Conservation (phyloP, 2,113 vertebrate species). For the Phasianus colchicus region DNA sequence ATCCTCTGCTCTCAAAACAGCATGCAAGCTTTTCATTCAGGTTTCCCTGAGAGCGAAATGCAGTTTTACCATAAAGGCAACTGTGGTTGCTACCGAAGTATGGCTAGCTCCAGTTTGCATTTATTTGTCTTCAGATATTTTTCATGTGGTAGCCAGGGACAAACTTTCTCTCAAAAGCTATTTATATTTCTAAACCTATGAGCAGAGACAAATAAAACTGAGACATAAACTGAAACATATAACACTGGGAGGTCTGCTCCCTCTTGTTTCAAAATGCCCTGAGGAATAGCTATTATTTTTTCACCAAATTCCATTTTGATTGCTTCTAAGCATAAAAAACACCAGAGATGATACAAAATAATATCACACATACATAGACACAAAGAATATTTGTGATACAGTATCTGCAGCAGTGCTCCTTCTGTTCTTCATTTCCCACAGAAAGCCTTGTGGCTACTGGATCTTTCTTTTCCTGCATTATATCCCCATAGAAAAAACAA, state of each 20-base stretch:
- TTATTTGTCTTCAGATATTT: conserved; percentile 5
- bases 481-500: not conserved
- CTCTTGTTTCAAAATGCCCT: not conserved
- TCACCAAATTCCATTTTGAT: conserved; percentile 33
- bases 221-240: not conserved
- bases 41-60: not conserved
- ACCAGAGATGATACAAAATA: not conserved
- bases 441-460: not conserved
- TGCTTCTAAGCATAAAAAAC: conserved; percentile 13
- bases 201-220: not conserved
- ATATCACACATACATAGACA: not conserved
- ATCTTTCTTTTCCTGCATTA: not conserved
- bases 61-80: not conserved
- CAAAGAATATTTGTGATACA: not conserved
- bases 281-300: conserved; percentile 5
- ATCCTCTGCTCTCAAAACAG: not conserved
- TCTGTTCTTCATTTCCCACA: not conserved
- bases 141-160: not conserved
- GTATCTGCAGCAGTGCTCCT: not conserved
- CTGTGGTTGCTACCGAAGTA: not conserved
- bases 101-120: not conserved
- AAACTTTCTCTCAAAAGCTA: not conserved
- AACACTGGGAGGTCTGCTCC: not conserved
- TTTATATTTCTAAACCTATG: conserved; percentile 1
- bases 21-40: not conserved